Evolutionary conservation across 1,140 invertebrate species (phyloP), one percentile per base, ranked within the genome.

Genomic region (Meloidogyne hapla): DNA sequence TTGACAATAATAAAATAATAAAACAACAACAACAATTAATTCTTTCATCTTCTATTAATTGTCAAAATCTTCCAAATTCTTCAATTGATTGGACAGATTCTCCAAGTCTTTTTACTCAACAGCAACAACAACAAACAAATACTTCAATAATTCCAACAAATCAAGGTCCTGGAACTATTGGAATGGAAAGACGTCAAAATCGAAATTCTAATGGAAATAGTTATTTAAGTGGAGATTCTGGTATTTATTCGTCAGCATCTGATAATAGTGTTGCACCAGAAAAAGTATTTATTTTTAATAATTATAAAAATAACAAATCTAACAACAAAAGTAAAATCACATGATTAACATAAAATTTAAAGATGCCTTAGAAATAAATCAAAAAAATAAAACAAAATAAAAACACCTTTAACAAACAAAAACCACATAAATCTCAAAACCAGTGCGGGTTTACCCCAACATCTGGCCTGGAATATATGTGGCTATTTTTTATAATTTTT

Each of bases 131-230:
- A 15, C 40, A 56, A 13, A 8, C 40, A 9, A 66, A 25, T 42
- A 13, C 21, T 23, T 38, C 66, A 68, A 6, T 69, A 25, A 9
- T 68, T 9, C 21, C 62, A 74, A 74, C 73, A 69, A 40, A 75
- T 18, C 13, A 15, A 26, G 33, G 75, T 21, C 75, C 75, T 56
- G 75, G 75, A n/a, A 76, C 75, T 23, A 76, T 76, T 63, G 75
- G 75, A 10, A 76, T 76, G 75, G 75, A 76, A 48, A 56, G 75
- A 21, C 75, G 75, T 13, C 28, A 40, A 26, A 77, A 45, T 40
- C 40, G 72, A 42, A 76, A 79, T 67, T 75, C 74, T 1, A 75
- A 75, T 62, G 74, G 74, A 12, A 73, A 9, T 26, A 73, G 70
- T 40, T 73, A 73, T 63, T 73, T 73, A 64, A 73, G 70, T 61